phyloP scores from a whole-genome alignment of 2,797 vertebrate species.

The Phataginus tetradactyla region DNA sequence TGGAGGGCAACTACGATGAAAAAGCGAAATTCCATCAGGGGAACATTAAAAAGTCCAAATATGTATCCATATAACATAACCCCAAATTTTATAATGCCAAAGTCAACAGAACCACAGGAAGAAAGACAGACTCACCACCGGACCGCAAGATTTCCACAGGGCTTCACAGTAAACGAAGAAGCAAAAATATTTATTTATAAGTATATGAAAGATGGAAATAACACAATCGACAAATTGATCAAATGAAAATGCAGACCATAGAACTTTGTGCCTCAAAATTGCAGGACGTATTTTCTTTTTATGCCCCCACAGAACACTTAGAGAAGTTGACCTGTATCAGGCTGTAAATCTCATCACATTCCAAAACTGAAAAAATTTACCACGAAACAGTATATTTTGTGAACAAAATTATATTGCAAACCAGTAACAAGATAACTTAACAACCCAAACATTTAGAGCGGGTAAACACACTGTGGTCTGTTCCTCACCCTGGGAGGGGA shows the following conservation, averaged over 20 bases:
- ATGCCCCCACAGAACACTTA: not conserved
- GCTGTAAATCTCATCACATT: not conserved
- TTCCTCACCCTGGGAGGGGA: accelerated
- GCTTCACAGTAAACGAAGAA: not conserved
- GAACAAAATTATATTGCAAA: not conserved
- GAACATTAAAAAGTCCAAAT: not conserved
- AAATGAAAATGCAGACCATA: not conserved
- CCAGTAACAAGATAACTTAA: too few species aligned
- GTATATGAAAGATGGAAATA: not conserved
- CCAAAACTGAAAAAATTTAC: too few species aligned
- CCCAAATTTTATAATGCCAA: accelerated
- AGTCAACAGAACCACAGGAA: not conserved
- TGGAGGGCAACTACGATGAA: accelerated
- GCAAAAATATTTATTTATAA: not conserved
- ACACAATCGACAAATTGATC: not conserved
- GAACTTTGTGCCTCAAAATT: not conserved
- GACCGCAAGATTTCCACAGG: accelerated
- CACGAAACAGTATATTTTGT: not conserved
- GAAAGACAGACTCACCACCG: accelerated
- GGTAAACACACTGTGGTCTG: accelerated
- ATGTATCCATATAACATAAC: accelerated
- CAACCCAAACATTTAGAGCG: accelerated
- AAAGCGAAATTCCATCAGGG: too few species aligned
- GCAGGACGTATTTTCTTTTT: not conserved
- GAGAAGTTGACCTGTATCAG: not conserved